These are phyloP conservation scores for Chrysolina haemoptera DNA, from an alignment of 2,888 invertebrate species.

Conservation along the genomic window DNA sequence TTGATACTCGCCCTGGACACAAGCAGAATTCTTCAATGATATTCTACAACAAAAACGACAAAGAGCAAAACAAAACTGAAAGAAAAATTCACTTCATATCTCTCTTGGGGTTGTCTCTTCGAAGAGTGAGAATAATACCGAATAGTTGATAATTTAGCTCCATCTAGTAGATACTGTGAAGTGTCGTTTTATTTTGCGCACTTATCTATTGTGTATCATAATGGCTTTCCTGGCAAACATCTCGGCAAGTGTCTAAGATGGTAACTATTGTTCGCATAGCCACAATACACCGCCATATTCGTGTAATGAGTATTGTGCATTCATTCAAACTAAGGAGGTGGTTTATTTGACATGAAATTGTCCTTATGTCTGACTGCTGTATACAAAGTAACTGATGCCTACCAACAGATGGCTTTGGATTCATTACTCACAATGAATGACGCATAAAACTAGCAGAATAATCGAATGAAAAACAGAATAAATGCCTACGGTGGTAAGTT, in stretches of 20 bases:
- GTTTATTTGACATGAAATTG: conserved; percentile 30
- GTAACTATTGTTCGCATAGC: conserved; percentile 16
- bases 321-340: conserved; percentile 28
- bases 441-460: neutral
- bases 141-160: too few species aligned
- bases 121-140: too few species aligned
- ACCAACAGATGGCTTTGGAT: neutral
- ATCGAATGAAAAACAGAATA: neutral
- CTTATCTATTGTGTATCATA: neutral
- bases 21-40: too few species aligned
- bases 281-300: conserved; percentile 24
- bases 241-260: conserved; percentile 11
- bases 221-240: neutral
- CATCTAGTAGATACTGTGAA: too few species aligned
- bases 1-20: too few species aligned
- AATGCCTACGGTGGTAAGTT: neutral
- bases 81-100: too few species aligned
- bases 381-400: neutral
- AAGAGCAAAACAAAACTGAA: too few species aligned
- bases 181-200: neutral
- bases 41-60: too few species aligned
- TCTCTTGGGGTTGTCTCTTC: too few species aligned
- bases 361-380: conserved; percentile 15
- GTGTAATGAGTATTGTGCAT: conserved; percentile 16
- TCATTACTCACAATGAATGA: neutral